Percentiles rank a stretch among this genome's conserved stretches.
Conservation (phyloP, 2,888 invertebrate genomes). For the Melinaea marsaeus region DNA sequence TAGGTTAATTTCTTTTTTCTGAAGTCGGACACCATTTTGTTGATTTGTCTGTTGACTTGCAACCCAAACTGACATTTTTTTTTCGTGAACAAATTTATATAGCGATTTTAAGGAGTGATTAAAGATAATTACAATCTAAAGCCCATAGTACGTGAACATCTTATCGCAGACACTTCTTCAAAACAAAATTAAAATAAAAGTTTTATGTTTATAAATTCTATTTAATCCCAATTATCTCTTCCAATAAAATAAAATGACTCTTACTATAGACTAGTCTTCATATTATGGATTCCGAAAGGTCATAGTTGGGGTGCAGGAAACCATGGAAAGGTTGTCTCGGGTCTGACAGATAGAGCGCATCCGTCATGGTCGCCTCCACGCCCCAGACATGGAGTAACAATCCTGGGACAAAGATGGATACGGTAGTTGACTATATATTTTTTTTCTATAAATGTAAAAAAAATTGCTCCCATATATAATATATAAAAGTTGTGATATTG, state of each 20-base stretch:
- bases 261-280: background rate
- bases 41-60: conserved; percentile 17
- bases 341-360: conserved; percentile 46
- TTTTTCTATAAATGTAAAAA: no score
- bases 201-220: no score
- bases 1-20: conserved; percentile 91
- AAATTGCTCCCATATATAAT: no score
- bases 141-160: conserved; percentile 10
- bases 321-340: conserved; percentile 28
- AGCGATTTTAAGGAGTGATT: conserved; percentile 16
- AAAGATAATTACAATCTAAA: conserved; percentile 25
- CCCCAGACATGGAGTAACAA: conserved; percentile 28
- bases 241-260: no score
- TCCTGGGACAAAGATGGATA: conserved; percentile 9
- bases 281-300: background rate
- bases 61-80: conserved; percentile 16
- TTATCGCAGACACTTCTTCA: conserved; percentile 10
- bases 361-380: conserved; percentile 45
- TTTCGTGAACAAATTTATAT: conserved; percentile 18
- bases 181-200: no score
- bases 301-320: conserved; percentile 7
- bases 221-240: no score
- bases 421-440: conserved; percentile 1
- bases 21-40: conserved; percentile 85
- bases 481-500: no score